Evolutionary conservation across 2,113 vertebrate species (phyloP).

Genomic region (Colius striatus): DNA sequence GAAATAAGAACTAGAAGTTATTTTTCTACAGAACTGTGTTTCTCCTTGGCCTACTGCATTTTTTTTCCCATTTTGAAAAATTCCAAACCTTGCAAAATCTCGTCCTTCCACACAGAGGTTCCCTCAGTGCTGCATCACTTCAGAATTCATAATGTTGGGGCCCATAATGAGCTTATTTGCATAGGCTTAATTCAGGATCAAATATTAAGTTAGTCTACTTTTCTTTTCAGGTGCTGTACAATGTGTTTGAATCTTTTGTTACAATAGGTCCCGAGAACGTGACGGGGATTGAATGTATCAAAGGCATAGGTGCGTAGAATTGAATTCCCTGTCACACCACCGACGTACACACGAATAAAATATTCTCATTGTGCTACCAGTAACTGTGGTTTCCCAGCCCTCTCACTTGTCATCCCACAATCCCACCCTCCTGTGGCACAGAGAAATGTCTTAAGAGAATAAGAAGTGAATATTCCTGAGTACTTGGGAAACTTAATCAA

Average conservation of each 20-base stretch:
- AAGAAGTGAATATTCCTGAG: background rate
- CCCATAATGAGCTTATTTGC: background rate
- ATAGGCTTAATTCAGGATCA: background rate
- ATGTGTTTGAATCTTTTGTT: conserved; percentile 94
- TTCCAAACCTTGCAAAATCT: background rate
- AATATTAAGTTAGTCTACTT: conserved; percentile 8
- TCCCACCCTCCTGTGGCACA: background rate
- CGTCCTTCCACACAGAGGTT: background rate
- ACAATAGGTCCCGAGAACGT: conserved; percentile 82
- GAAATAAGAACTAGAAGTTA: background rate
- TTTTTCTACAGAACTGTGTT: background rate
- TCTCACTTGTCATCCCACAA: background rate
- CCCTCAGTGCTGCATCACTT: background rate
- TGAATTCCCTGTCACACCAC: background rate
- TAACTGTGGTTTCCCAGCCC: background rate
- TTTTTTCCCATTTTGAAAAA: background rate
- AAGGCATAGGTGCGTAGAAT: conserved; percentile 87
- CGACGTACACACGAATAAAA: background rate
- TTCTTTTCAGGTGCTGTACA: conserved; percentile 89
- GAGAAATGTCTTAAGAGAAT: background rate
- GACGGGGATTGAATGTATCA: conserved; percentile 86
- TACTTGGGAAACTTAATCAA: background rate
- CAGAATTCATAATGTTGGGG: background rate
- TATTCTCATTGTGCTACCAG: background rate
- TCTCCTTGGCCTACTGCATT: background rate